Conservation (phyloP, 2,888 invertebrate genomes). For the Oscheius sp. region DNA sequence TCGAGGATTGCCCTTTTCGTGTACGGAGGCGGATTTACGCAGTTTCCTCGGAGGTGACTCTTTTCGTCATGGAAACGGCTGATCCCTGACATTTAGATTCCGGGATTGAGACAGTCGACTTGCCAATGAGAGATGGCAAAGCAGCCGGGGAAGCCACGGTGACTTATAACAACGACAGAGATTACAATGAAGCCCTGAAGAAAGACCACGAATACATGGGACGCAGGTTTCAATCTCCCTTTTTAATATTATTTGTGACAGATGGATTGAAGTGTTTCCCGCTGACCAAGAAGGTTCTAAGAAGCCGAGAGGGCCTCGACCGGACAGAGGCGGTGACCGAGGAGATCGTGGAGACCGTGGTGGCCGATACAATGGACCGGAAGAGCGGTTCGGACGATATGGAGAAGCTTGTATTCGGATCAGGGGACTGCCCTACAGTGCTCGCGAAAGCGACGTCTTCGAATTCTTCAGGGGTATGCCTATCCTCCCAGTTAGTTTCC, state of each 20-base stretch:
- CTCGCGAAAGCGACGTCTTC: slow-evolving; percentile 42
- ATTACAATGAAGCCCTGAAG: slow-evolving; percentile 46
- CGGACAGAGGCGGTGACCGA: slow-evolving; percentile 4
- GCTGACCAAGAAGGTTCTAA: slow-evolving; percentile 34
- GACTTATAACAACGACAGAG: slow-evolving; percentile 43
- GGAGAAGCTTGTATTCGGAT: slow-evolving; percentile 49
- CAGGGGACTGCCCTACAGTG: slow-evolving; percentile 50
- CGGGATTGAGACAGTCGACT: slow-evolving; percentile 46
- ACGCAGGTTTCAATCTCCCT: slow-evolving; percentile 32
- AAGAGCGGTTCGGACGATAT: slow-evolving; percentile 13
- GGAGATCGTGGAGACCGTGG: neutral
- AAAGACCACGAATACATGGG: slow-evolving; percentile 53
- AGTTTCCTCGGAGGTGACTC: slow-evolving; percentile 50
- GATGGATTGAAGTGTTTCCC: slow-evolving; percentile 52
- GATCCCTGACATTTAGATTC: slow-evolving; percentile 35
- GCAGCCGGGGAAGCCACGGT: slow-evolving; percentile 49
- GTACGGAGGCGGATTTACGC: slow-evolving; percentile 47
- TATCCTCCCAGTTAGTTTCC: slow-evolving; percentile 34
- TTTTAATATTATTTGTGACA: slow-evolving; percentile 12
- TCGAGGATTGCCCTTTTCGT: slow-evolving; percentile 32
- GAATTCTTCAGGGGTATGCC: slow-evolving; percentile 50
- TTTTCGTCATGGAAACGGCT: neutral
- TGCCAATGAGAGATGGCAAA: slow-evolving; percentile 46
- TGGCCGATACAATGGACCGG: slow-evolving; percentile 3
- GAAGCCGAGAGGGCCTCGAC: neutral